These are phyloP conservation scores for Cyphomyrmex costatus DNA, from an alignment of 1,140 invertebrate genomes.

Conservation along the genomic window DNA sequence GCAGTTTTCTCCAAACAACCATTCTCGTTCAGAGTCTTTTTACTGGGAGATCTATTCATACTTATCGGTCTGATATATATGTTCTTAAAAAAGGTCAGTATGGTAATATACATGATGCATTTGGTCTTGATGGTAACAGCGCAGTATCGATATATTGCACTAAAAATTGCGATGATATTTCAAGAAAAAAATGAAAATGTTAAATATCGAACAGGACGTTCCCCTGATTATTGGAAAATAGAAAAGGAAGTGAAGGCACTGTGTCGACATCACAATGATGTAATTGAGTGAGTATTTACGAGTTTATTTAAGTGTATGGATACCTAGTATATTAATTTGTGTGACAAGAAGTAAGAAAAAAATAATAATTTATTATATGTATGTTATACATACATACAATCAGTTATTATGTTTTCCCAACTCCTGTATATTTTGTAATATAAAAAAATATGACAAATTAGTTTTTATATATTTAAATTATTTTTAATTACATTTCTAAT, in stretches of 20 bases:
- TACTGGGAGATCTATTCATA: neutral
- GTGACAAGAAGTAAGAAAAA: neutral
- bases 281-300: neutral
- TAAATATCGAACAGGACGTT: neutral
- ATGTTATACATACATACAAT: too few relatives aligned
- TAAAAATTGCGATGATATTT: slow-evolving; percentile 18
- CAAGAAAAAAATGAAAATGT: neutral
- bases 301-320: neutral
- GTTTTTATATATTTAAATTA: neutral
- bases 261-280: slow-evolving; percentile 16
- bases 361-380: neutral
- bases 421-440: too few relatives aligned
- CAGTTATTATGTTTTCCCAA: too few relatives aligned
- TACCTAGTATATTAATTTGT: neutral
- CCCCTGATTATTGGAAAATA: neutral
- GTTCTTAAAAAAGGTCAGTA: slow-evolving; percentile 3
- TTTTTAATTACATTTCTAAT: neutral
- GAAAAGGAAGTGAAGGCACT: neutral
- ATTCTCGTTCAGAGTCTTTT: slow-evolving; percentile 14
- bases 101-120: slow-evolving; percentile 10
- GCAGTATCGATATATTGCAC: slow-evolving; percentile 26
- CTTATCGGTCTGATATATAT: neutral
- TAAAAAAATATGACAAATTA: neutral
- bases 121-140: slow-evolving; percentile 25
- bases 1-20: slow-evolving; percentile 60